Base-by-base conservation (phyloP, 2,113 vertebrate species). In the Esox niger region DNA sequence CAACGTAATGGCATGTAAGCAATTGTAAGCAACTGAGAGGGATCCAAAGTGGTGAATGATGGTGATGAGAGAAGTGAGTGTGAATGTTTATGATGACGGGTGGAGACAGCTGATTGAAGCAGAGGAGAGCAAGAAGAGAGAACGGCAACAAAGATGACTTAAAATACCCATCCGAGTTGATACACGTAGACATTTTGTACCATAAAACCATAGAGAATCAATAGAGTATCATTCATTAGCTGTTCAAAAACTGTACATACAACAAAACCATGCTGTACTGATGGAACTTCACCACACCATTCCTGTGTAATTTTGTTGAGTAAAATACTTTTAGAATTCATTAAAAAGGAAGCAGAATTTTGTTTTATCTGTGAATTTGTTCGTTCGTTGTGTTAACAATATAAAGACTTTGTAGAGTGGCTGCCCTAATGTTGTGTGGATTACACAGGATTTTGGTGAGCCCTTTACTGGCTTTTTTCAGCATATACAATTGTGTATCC, bases 241-340 rank as follows among this genome's bases (percentile, higher is more conserved):
- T 66, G 20, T 73, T 70, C 63, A 80, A 65, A 57, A 75, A 49
- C 13, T 88, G 86, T 89, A 89, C 83, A 88, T 88, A 87, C 64
- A 70, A 3, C 31, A n/a, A 31, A 21, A 52, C 7, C 47, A 21
- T 52, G 21, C 7, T 72, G 66, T 69, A 57, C 76, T 80, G 70
- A 80, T 87, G 68, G 74, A 63, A 56, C 57, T 61, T 15, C 68
- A 25, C 46, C 70, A 69, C 61, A 52, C 79, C 52, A 65, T 27
- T 78, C 38, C 38, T 0, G 17, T 43, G 38, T 43, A 74, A 32
- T 80, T 72, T 79, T 6, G 8, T 23, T 6, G 62, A 78, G 82
- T 82, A 85, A 87, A 89, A 21, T 10, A 21, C n/a, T 76, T 82
- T 83, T 80, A 67, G 68, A 77, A 78, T 71, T 81, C 81, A 62